Evolutionary conservation across 2,797 vertebrate species (phyloP), one percentile per base, ranked within the genome.

Genomic region (Coreius guichenoti): DNA sequence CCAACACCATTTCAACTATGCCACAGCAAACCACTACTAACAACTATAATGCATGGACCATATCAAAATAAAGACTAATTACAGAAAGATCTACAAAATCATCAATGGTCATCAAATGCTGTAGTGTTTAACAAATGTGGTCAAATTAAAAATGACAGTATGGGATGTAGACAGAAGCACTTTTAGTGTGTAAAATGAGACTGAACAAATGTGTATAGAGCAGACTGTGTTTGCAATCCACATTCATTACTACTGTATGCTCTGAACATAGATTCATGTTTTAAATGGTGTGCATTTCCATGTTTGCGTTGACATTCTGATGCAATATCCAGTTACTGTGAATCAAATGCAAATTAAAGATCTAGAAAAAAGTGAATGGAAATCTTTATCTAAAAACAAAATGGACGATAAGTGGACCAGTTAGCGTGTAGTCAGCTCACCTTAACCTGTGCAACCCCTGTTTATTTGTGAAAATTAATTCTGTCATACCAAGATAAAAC

Each of bases 271-370:
- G 67, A 67, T 81, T 26, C 4, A 67, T 13, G 3, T 47, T 45
- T 79, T 81, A 47, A 19, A 69, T 79, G 63, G n/a, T 51, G 58
- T 74, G 45, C 23, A 73, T 77, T 73, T 45, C 11, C 45, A 70
- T 47, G 9, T 81, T 75, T 84, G 72, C 77, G 80, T 58, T 83
- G 80, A 77, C 65, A 85, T 47, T 69, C 23, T 49, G 26, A 86
- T 21, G 56, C 33, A 58, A 84, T 61, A 80, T 90, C 86, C 89
- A 86, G 86, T 84, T 86, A 90, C 36, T 33, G 74, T 76, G 47
- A 39, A 74, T 29, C n/a, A 49, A 29, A 80, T 49, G 51, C 26
- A 65, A 86, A 80, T 72, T 29, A 63, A 87, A 51, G 29, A 82
- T 80, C 45, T 9, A 9, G n/a, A 26, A 80, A 76, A 77, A 36